Percentiles rank a stretch among this genome's conserved stretches.
These are phyloP conservation scores for Pygoscelis antarcticus DNA, from an alignment of 2,113 vertebrate genomes.

Conservation along the genomic window DNA sequence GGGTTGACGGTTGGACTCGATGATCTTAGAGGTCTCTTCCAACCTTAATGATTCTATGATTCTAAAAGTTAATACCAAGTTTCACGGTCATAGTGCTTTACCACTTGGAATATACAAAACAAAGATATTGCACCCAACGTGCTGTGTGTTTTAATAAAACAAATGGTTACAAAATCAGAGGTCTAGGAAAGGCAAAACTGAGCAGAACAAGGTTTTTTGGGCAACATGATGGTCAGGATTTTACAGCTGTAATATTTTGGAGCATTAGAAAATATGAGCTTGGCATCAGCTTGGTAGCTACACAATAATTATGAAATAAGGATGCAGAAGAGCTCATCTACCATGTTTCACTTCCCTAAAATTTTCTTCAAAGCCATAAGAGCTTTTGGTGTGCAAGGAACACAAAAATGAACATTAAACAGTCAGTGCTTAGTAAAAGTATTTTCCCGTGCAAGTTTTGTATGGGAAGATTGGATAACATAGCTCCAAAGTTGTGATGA, in stretches of 20 bases:
- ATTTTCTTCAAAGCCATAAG: not conserved
- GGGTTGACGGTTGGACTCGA: too few species aligned
- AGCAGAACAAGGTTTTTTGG: not conserved
- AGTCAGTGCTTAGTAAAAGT: not conserved
- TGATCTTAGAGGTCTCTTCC: too few species aligned
- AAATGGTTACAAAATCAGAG: not conserved
- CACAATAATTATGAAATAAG: not conserved
- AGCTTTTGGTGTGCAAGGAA: not conserved
- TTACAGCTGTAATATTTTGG: not conserved
- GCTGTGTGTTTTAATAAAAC: not conserved
- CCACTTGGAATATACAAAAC: not conserved
- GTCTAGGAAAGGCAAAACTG: not conserved
- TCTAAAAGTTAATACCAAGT: not conserved
- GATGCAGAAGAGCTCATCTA: not conserved
- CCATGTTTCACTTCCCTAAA: not conserved
- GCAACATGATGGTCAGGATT: not conserved
- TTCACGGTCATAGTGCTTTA: not conserved
- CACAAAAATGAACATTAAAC: not conserved
- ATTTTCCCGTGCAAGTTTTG: not conserved
- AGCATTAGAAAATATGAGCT: not conserved
- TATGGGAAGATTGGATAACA: not conserved
- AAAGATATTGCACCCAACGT: not conserved
- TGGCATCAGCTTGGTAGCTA: not conserved
- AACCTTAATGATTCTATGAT: too few species aligned
- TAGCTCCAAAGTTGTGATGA: not conserved